Base-by-base conservation (phyloP, 2,113 vertebrate genomes). In the Pelobates fuscus region DNA sequence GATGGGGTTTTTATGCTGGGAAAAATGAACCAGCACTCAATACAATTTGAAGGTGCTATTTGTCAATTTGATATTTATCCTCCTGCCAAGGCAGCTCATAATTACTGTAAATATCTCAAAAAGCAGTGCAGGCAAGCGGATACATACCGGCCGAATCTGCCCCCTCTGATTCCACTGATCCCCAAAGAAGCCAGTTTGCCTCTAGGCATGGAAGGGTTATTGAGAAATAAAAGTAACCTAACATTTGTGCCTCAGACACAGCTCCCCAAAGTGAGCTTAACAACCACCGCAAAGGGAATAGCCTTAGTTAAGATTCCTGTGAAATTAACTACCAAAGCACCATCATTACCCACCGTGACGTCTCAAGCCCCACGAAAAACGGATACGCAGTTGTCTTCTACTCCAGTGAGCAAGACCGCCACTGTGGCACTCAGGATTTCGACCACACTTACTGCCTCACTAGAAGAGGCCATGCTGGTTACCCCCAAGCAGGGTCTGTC, bases 51-150 rank as follows among this genome's bases (percentile, higher is more conserved):
- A 92, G 96, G 97, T 14, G 94, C 96, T 71, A 86, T 99, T 78
- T 99, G 97, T 86, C 97, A 99, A 82, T 96, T 99, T 49, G 95
- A 98, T 86, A 90, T 98, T 87, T 94, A 97, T 86, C 95, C 96
- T 44, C 95, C 96, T 18, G 86, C 93, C n/a, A 90, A 92, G 93
- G 95, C 95, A 89, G 91, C 95, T 93, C 93, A 94, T 79, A 93
- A 97, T 90, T 98, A 97, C 93, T 98, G 97, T 88, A 91, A 94
- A 88, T 94, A 94, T 88, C 94, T 98, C 86, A 97, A 94, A 82
- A 94, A 94, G 86, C 95, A 95, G 64, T 99, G 97, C 86, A 93
- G 94, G 85, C 95, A 95, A 81, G 92, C 92, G 4, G 94, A 95
- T 63, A 89, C 84, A 0, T 91, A 93, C 83, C 87, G 91, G 91